Conservation (phyloP, 2,797 vertebrate species). For the Microctenopoma lineatum region DNA sequence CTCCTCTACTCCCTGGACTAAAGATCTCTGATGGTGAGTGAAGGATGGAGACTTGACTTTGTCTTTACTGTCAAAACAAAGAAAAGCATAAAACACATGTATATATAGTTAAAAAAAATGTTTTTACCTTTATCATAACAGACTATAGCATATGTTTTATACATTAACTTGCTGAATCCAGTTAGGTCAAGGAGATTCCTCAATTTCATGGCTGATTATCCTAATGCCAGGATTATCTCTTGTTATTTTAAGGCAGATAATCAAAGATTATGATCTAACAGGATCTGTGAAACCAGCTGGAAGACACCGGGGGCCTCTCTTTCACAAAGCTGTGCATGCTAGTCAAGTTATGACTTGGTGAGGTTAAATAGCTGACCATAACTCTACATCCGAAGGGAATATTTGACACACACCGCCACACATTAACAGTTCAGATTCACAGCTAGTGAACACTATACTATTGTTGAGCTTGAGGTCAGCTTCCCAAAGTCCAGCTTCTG, state of each 20-base stretch:
- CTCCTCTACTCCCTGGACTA: conserved; percentile 24
- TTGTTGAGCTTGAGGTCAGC: conserved; percentile 41
- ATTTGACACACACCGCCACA: conserved; percentile 50
- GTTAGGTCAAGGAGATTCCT: conserved; percentile 61
- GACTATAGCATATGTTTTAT: conserved; percentile 6
- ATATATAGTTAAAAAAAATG: too few relatives aligned
- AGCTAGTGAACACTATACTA: conserved; percentile 7
- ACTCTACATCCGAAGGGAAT: conserved; percentile 38
- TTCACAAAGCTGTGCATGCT: conserved; percentile 47
- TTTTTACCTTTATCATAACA: conserved; percentile 4
- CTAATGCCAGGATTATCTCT: conserved; percentile 71
- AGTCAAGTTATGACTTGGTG: conserved; percentile 28
- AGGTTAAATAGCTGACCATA: conserved; percentile 53
- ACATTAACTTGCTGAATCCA: conserved; percentile 40
- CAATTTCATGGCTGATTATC: conserved; percentile 73
- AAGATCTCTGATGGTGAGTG: conserved; percentile 24
- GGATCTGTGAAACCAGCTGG: conserved; percentile 80
- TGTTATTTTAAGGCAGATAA: conserved; percentile 81
- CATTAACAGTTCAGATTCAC: conserved; percentile 42
- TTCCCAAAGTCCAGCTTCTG: conserved; percentile 18
- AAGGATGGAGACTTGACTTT: not conserved
- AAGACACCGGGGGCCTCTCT: conserved; percentile 60
- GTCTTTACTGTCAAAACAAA: conserved; percentile 18
- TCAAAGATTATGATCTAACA: conserved; percentile 76
- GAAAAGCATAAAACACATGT: not conserved